Percentiles rank a stretch among this genome's conserved stretches.
Conservation (phyloP, 2,888 invertebrate genomes). For the Rhagophthalmus giganteus region DNA sequence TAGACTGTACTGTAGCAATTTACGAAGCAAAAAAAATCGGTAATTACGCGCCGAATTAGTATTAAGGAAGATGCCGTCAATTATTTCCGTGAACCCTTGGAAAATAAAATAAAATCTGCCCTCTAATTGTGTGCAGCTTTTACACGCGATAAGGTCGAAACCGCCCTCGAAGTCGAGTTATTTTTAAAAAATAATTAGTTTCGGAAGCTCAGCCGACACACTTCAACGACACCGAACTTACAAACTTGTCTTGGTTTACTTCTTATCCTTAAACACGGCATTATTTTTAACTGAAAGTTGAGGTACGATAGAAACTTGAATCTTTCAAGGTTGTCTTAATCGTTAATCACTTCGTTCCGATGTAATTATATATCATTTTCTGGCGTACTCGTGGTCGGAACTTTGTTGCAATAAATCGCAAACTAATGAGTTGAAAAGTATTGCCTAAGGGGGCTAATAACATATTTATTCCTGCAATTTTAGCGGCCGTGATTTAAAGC, state of each 20-base stretch:
- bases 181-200: conserved; percentile 37
- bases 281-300: conserved; percentile 15
- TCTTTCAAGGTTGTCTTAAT: background rate
- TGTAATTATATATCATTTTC: too few relatives aligned
- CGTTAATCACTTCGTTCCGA: background rate
- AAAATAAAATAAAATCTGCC: conserved; percentile 3
- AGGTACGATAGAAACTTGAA: background rate
- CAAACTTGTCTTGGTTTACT: conserved; percentile 9
- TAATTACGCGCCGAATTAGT: conserved; percentile 12
- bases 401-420: too few relatives aligned
- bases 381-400: too few relatives aligned
- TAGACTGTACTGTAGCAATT: conserved; percentile 7
- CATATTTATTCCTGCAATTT: too few relatives aligned
- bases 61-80: conserved; percentile 16
- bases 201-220: conserved; percentile 31
- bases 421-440: too few relatives aligned
- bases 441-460: too few relatives aligned
- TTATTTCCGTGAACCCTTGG: conserved; percentile 5
- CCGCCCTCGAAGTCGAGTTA: conserved; percentile 20
- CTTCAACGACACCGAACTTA: conserved; percentile 20
- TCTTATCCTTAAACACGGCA: conserved; percentile 20
- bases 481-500: too few relatives aligned
- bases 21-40: conserved; percentile 4
- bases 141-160: conserved; percentile 16
- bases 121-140: conserved; percentile 21